phyloP scores from a whole-genome alignment of 2,797 vertebrate species.

The Trichosurus vulpecula region DNA sequence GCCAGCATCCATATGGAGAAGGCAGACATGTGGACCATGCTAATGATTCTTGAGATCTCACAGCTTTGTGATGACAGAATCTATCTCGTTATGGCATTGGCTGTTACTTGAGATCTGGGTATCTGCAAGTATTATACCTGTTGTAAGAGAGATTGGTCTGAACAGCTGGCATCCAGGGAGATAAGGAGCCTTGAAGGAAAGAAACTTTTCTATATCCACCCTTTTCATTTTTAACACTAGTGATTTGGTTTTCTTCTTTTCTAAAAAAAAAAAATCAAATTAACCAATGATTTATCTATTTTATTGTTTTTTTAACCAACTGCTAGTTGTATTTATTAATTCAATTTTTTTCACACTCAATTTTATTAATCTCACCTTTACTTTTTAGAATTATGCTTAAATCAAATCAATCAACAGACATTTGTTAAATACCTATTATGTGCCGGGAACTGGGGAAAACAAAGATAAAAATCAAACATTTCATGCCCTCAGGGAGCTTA shows the following conservation, averaged over 20 bases:
- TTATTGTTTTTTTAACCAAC: not conserved
- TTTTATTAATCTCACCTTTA: not conserved
- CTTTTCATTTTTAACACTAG: not conserved
- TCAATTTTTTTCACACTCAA: not conserved
- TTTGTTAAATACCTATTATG: too few species aligned
- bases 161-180: slow-evolving; percentile 66
- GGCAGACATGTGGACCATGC: not conserved
- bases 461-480: too few species aligned
- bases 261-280: not conserved
- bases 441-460: too few species aligned
- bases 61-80: slow-evolving; percentile 58
- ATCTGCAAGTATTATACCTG: slow-evolving; percentile 72
- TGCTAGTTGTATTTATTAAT: not conserved
- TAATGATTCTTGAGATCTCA: slow-evolving; percentile 67
- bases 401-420: too few species aligned
- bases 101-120: slow-evolving; percentile 69
- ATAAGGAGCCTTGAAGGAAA: slow-evolving; percentile 35
- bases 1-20: not conserved
- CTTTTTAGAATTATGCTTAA: not conserved
- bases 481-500: too few species aligned
- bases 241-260: not conserved
- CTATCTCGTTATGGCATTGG: slow-evolving; percentile 40
- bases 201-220: not conserved
- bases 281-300: not conserved
- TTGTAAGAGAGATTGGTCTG: slow-evolving; percentile 46